Evolutionary conservation across 2,888 invertebrate genomes (phyloP).

Genomic region (Plagodis dolabraria): DNA sequence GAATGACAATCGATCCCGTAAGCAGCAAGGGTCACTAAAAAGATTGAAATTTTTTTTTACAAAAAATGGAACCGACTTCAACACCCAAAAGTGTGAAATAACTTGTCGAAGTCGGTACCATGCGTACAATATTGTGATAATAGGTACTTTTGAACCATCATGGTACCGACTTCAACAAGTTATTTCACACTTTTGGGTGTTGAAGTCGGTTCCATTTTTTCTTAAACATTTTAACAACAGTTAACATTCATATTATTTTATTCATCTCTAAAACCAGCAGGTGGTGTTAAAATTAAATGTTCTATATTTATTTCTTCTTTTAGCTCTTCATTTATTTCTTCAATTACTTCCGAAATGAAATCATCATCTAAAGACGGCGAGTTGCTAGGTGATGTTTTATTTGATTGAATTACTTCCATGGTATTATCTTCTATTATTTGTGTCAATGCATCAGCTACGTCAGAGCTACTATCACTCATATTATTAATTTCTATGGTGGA

Average conservation of each 20-base stretch:
- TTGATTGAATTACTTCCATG: slow-evolving; percentile 24
- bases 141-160: no score
- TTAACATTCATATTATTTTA: slow-evolving; percentile 11
- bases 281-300: slow-evolving; percentile 64
- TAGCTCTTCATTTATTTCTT: slow-evolving; percentile 64
- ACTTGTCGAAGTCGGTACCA: no score
- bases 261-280: slow-evolving; percentile 59
- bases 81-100: no score
- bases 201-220: no score
- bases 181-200: no score
- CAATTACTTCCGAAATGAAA: slow-evolving; percentile 60
- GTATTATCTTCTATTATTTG: slow-evolving; percentile 65
- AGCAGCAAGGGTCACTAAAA: no score
- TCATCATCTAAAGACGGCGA: slow-evolving; percentile 60
- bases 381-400: slow-evolving; percentile 38
- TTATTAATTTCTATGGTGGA: slow-evolving; percentile 1
- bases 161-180: no score
- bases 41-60: no score
- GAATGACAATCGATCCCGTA: no score
- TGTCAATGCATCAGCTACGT: slow-evolving; percentile 67
- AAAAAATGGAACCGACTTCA: no score
- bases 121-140: no score
- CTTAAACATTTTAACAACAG: not conserved
- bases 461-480: slow-evolving; percentile 42
- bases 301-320: slow-evolving; percentile 36